Evolutionary conservation across 2,113 vertebrate species (phyloP).

Genomic region (Ammodytes marinus): DNA sequence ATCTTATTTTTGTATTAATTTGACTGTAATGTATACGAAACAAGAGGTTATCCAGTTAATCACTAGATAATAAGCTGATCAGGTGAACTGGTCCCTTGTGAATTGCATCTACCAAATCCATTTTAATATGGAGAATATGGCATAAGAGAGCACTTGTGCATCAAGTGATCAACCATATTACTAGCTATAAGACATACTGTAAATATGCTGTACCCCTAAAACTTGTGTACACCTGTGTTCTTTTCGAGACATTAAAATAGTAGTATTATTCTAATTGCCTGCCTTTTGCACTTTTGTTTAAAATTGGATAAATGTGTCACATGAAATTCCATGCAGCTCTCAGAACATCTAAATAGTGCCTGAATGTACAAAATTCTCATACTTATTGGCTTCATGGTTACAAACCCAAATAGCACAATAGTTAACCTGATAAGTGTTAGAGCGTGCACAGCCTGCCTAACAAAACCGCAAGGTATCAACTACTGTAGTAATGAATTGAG

Average conservation of each 20-base stretch:
- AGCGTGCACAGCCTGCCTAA: not conserved
- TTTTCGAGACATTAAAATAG: conserved; percentile 1
- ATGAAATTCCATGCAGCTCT: not conserved
- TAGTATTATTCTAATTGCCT: not conserved
- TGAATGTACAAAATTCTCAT: conserved; percentile 28
- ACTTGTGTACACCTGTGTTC: not conserved
- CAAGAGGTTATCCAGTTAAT: not conserved
- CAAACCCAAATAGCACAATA: conserved; percentile 2
- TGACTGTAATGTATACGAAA: conserved; percentile 8
- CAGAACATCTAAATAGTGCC: not conserved
- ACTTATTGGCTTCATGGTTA: not conserved
- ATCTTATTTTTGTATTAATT: not conserved
- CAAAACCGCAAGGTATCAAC: not conserved
- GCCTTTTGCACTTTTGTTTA: not conserved
- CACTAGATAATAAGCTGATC: conserved; percentile 1
- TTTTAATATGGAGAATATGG: not conserved
- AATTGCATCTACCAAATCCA: not conserved
- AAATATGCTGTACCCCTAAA: conserved; percentile 19
- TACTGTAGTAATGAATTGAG: not conserved
- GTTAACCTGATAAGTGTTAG: not conserved
- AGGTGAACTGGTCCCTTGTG: conserved; percentile 12
- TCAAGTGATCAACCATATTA: not conserved
- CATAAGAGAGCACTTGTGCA: not conserved
- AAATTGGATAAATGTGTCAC: not conserved
- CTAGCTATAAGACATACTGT: not conserved